Evolutionary conservation across 2,797 vertebrate species (phyloP).

Genomic region (Megaceryle alcyon): DNA sequence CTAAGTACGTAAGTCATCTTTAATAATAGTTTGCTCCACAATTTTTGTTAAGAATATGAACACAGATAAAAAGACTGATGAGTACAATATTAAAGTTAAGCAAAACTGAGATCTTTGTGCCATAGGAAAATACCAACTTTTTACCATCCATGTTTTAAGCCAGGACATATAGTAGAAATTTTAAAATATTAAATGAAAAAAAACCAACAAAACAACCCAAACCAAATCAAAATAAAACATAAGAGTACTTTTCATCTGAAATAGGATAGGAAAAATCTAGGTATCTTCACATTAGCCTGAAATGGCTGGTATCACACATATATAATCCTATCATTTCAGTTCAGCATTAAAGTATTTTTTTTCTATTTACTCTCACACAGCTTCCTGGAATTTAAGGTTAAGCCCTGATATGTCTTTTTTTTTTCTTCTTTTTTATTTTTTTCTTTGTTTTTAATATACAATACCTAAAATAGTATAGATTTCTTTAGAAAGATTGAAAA

Average conservation of each 20-base stretch:
- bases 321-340: not conserved
- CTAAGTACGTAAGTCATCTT: not conserved
- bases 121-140: not conserved
- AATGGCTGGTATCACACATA: not conserved
- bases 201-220: not conserved
- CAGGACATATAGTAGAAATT: not conserved
- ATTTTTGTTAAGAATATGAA: not conserved
- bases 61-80: not conserved
- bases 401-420: not conserved
- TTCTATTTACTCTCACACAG: not conserved
- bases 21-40: not conserved
- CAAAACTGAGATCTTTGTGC: not conserved
- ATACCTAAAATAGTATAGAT: not conserved
- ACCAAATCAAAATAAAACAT: not conserved
- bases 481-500: not conserved
- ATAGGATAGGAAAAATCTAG: not conserved
- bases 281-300: not conserved
- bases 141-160: not conserved
- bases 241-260: not conserved
- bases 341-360: not conserved
- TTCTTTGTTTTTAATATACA: not conserved
- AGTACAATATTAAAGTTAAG: not conserved
- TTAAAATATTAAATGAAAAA: not conserved
- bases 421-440: not conserved
- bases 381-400: not conserved